Evolutionary conservation across 2,797 vertebrate genomes (phyloP), one percentile per base, ranked within the genome.

Genomic region (Sebastes paucispinis): DNA sequence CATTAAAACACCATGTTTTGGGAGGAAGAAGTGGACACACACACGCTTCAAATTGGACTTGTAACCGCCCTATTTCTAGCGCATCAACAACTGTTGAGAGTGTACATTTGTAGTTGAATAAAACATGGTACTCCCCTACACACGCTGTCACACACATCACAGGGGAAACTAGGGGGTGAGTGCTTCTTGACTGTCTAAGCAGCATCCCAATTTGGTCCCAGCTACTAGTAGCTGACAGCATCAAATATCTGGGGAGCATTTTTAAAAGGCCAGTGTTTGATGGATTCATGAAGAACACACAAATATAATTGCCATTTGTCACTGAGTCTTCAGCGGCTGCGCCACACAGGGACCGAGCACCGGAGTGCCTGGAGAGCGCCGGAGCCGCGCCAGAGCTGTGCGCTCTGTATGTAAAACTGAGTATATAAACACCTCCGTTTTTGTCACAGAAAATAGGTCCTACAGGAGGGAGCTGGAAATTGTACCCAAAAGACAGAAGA

Each of bases 251-350:
- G 91, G 96, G 95, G 96, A 96, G 95, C 94, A 95, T 96, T 96
- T 96, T 96, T 96, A 95, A 96, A 96, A 96, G 96, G 96, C 96
- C 95, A 96, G 94, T 94, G 95, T 95, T 96, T 96, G 96, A 96
- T 96, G 95, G 96, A 96, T 96, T 96, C 96, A 95, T 94, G 94
- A 96, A 96, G 96, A 96, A 96, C 96, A 96, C 95, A 96, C 96
- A 96, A 96, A 96, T 96, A 96, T 96, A 96, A 96, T 96, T 96
- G 96, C 96, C 96, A 96, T 96, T 96, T 96, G 96, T 96, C 96
- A 96, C 95, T 0, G 91, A 93, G 94, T 91, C 93, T 95, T 96
- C 91, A 92, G 94, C 76, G 88, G 73, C 92, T 86, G 84, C 82
- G 90, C 95, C 94, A 95, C 94, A 93, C 92, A 77, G 95, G 95